Base-by-base conservation (phyloP, 2,797 vertebrate species). In the Clamator glandarius region DNA sequence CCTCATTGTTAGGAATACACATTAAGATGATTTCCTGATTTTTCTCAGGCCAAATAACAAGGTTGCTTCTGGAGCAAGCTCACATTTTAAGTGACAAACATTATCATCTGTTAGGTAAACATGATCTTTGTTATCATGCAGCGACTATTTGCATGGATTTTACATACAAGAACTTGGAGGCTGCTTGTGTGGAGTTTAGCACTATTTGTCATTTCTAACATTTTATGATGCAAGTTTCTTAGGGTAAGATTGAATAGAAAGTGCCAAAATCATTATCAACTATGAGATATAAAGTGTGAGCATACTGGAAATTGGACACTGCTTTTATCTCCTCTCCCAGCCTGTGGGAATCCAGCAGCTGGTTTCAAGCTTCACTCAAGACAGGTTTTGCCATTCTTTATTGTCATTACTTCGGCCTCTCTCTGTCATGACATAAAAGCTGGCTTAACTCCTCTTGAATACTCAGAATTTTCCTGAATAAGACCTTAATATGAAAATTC, bases 1-100 rank as follows among this genome's bases (percentile, higher is more conserved):
- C 52, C n/a, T 70, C 19, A n/a, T 74, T 54, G 33, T 39, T 68
- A 80, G 20, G 66, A 64, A 36, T 42, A 77, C 2, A 8, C 29
- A 35, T 55, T 68, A 58, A 70, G 44, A 48, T 35, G 29, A 54
- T 64, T 75, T 75, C 52, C 58, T 78, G 12, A 75, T 76, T 90
- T 90, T 95, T 92, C 46, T 92, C 46, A 72, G n/a, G n/a, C 25
- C 26, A 36, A 54, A 81, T 72, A 95, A 46, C 26, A 61, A 88
- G 18, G 15, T 74, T 77, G 74, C 21, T 61, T 63, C 66, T 62
- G 33, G 28, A 83, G 25, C 41, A 79, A 57, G 67, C 23, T 50
- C 58, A 75, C 69, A 90, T 86, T 88, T 85, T 57, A 64, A 54
- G 26, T 61, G 93, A 87, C 15, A 6, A 87, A 72, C 33, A 46